These are phyloP conservation scores for Cremastinae sp. DNA, from an alignment of 2,888 invertebrate species.

Conservation along the genomic window DNA sequence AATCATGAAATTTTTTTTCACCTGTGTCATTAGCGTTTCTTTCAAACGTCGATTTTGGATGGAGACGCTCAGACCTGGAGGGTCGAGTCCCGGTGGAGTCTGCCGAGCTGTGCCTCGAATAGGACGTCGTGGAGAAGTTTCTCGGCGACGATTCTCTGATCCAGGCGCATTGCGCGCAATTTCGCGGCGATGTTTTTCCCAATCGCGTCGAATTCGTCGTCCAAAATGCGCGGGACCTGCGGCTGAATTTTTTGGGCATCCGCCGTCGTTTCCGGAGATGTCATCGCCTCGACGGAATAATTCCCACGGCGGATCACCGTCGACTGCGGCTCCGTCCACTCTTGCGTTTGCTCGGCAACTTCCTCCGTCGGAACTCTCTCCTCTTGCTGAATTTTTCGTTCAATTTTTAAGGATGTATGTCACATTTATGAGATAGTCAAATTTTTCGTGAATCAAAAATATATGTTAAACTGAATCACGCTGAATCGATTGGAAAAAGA, in stretches of 20 bases:
- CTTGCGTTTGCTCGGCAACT: conserved; percentile 60
- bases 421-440: background rate
- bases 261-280: conserved; percentile 67
- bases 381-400: conserved; percentile 64
- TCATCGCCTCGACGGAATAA: conserved; percentile 35
- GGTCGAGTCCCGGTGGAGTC: conserved; percentile 79
- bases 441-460: no score
- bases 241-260: conserved; percentile 72
- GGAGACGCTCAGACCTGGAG: conserved; percentile 75
- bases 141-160: conserved; percentile 80
- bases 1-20: background rate
- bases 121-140: conserved; percentile 80
- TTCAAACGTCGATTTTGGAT: background rate
- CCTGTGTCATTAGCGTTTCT: background rate
- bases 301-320: conserved; percentile 46
- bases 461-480: no score
- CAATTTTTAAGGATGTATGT: no score
- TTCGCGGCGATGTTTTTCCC: conserved; percentile 80
- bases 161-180: conserved; percentile 78
- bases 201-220: conserved; percentile 79
- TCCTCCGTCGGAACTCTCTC: conserved; percentile 73
- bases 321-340: conserved; percentile 53
- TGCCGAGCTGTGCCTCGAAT: conserved; percentile 80
- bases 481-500: background rate
- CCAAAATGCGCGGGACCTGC: conserved; percentile 72